Evolutionary conservation across 92 coral and sea anemone genomes (phyloP).

Genomic region (Ricordea florida): DNA sequence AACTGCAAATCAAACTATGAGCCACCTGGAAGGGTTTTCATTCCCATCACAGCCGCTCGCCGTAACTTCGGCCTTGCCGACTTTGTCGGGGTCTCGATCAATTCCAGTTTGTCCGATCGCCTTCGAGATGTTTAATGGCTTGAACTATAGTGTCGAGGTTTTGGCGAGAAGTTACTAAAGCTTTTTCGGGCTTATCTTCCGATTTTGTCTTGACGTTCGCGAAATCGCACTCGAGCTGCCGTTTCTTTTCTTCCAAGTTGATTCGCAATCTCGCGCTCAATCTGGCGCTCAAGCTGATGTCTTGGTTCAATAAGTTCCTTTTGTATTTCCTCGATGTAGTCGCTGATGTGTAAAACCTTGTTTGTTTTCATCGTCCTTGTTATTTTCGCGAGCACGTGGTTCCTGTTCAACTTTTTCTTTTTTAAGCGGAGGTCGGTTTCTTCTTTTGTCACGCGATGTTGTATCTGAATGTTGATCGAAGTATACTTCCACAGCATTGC

Average conservation of each 20-base stretch:
- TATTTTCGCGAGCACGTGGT: constrained; percentile 75
- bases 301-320: constrained; percentile 86
- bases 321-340: constrained; percentile 80
- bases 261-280: constrained; percentile 80
- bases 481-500: no score
- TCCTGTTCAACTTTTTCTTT: constrained; percentile 43
- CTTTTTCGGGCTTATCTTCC: constrained; percentile 49
- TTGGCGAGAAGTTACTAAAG: constrained; percentile 66
- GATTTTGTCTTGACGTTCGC: constrained; percentile 65
- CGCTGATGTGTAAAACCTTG: constrained; percentile 58
- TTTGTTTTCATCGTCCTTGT: constrained; percentile 66
- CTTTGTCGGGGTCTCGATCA: constrained; percentile 81
- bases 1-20: constrained; percentile 61
- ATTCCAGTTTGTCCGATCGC: constrained; percentile 72
- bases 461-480: no score
- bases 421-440: constrained; percentile 49
- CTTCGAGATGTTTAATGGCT: constrained; percentile 88
- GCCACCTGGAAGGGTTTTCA: constrained; percentile 78
- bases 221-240: constrained; percentile 72
- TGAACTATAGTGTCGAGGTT: constrained; percentile 88
- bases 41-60: constrained; percentile 35
- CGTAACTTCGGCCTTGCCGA: constrained; percentile 67
- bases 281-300: constrained; percentile 85
- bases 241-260: constrained; percentile 77
- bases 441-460: no score